Conservation (phyloP, 2,888 invertebrate genomes). For the Emesis castigata region DNA sequence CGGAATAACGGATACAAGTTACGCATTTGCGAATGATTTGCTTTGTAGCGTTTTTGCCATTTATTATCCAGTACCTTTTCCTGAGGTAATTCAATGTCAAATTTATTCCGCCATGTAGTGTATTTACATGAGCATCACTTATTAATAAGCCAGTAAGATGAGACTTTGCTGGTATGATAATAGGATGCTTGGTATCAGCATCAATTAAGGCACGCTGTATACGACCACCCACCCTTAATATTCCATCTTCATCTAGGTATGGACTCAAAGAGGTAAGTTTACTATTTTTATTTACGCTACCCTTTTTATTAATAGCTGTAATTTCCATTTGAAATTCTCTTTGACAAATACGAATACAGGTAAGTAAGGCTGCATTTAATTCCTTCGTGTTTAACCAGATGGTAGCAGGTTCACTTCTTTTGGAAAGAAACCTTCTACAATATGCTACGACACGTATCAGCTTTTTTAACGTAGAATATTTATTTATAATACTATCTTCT, state of each 20-base stretch:
- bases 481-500: neutral
- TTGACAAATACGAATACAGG: slow-evolving; percentile 1
- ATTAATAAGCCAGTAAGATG: slow-evolving; percentile 44
- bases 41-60: slow-evolving; percentile 26
- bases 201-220: neutral
- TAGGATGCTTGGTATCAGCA: slow-evolving; percentile 29
- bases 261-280: slow-evolving; percentile 15
- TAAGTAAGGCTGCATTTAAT: slow-evolving; percentile 7
- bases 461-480: neutral
- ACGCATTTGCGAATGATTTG: slow-evolving; percentile 40
- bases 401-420: neutral
- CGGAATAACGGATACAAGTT: slow-evolving; percentile 35
- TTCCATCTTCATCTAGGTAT: slow-evolving; percentile 8
- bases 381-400: neutral
- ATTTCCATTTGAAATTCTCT: neutral
- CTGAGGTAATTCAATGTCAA: slow-evolving; percentile 49
- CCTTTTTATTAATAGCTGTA: neutral
- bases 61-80: slow-evolving; percentile 51
- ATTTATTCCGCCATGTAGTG: slow-evolving; percentile 64
- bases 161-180: slow-evolving; percentile 26
- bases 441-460: neutral
- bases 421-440: neutral
- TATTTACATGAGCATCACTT: slow-evolving; percentile 59
- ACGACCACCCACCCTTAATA: slow-evolving; percentile 12
- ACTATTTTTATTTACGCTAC: neutral